Evolutionary conservation across 2,797 vertebrate species (phyloP), one percentile per base, ranked within the genome.

Genomic region (Coregonus sp.): DNA sequence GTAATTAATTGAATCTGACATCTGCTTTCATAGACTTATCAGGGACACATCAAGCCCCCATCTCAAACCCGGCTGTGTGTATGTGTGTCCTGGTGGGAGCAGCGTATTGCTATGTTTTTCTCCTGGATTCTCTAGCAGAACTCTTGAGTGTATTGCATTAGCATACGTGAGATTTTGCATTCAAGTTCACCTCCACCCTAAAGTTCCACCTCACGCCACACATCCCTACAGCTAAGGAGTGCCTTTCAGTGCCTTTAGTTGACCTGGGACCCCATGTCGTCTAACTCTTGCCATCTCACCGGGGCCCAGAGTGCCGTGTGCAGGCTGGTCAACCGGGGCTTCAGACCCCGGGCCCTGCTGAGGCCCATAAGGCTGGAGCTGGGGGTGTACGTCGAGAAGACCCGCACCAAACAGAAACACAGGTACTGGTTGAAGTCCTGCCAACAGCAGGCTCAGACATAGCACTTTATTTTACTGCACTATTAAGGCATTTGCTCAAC

Each of bases 291-390:
- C 33, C 78, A 89, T 15, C 91, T 95, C 77, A 95, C 91, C 29
- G 86, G 87, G 77, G 95, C 93, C 0, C 92, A 95, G 87, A 94
- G 86, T 63, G 94, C 93, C 0, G 35, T 95, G 84, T 97, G 96
- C 87, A 93, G 89, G 80, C 91, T 95, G 80, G 92, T 94, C 31
- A 93, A 96, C n/a, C 89, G 73, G 0, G 94, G 95, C 15, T 90
- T 95, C 3, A 87, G 94, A 71, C 94, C 95, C 1, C 84, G 67
- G 51, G 92, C 93, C 0, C 86, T 92, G 65, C 90, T 95, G 6
- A 93, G 89, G 82, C 95, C 95, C 0, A 81, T 94, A 74, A 88
- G 89, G 50, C 65, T 93, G 88, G 96, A 96, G 91, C 93, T 96
- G 1, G 92, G 94, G 83, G 79, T 92, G 16, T 93, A 87, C 0